Base-by-base conservation (phyloP, 1,140 invertebrate species). In the Drosophila ironensis region DNA sequence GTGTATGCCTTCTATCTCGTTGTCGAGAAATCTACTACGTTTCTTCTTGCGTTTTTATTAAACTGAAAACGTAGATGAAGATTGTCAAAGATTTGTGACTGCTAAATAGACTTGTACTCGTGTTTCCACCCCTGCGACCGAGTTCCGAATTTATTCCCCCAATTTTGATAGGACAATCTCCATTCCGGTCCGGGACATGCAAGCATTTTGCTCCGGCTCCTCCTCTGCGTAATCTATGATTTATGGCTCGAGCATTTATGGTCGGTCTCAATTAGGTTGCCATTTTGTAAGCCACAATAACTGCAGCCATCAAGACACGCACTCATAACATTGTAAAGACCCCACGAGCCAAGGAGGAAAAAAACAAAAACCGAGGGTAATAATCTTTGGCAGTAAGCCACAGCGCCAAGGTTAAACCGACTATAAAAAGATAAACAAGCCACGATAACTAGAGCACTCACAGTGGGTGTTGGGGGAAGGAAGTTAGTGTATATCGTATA, bases 401-500 rank as follows among this genome's bases (percentile, higher is more conserved):
- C 66, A 64, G 63, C 53, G 40, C 61, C 50, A 86, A 86, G 80
- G 71, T 86, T 86, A 86, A 86, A 63, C 37, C 61, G 28, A 57
- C 80, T 46, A 86, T 86, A 86, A 86, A 84, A 80, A 74, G 71
- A 84, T 75, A 86, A 80, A 80, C 69, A 78, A 72, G 68, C 28
- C 19, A 35, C 53, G 68, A 71, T 70, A 71, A 71, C 66, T 70
- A 33, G 59, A 63, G 48, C 64, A 54, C 30, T n/a, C n/a, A 6
- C 27, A 40, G 22, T 25, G 11, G 16, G 25, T 27, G 37, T 12
- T n/a, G 6, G 8, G 28, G 2, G 12, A n/a, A 16, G 12, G 28
- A 11, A 2, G 7, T 27, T 8, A 16, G 27, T n/a, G 14, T 46
- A 22, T 16, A 4, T 28, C 20, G 46, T n/a, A 37, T 4, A 9